These are phyloP conservation scores for Urophycis tenuis DNA, from an alignment of 2,797 vertebrate genomes.

Conservation along the genomic window DNA sequence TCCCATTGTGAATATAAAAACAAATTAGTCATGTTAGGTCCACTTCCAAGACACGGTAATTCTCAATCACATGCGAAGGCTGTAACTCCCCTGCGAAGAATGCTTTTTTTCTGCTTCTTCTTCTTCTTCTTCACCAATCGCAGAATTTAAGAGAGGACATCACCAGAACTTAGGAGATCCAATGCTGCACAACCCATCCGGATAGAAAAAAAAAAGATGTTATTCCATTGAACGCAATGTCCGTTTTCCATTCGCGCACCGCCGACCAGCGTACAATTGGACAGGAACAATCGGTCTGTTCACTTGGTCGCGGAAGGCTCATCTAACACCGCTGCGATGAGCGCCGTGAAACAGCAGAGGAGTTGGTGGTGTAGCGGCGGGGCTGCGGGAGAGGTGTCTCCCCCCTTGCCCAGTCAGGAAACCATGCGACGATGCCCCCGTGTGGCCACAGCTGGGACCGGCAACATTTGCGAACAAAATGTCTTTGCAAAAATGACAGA, in stretches of 20 bases:
- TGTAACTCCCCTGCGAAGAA: constrained; percentile 35
- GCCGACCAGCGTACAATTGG: constrained; percentile 53
- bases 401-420: constrained; percentile 21
- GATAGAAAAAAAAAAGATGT: constrained; percentile 23
- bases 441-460: constrained; percentile 38
- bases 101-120: no score
- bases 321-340: constrained; percentile 34
- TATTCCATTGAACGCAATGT: constrained; percentile 51
- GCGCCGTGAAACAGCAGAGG: constrained; percentile 28
- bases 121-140: constrained; percentile 67
- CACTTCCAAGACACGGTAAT: constrained; percentile 53
- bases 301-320: constrained; percentile 30
- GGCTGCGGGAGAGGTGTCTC: background rate
- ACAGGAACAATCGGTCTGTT: background rate
- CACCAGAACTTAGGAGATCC: constrained; percentile 53
- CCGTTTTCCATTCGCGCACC: constrained; percentile 34
- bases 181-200: constrained; percentile 37
- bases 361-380: constrained; percentile 20
- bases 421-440: constrained; percentile 44
- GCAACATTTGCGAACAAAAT: background rate
- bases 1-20: constrained; percentile 66
- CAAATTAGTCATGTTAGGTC: constrained; percentile 73
- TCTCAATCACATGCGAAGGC: constrained; percentile 54
- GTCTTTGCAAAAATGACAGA: background rate
- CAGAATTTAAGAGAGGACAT: constrained; percentile 57